Evolutionary conservation across 2,888 invertebrate genomes (phyloP), one percentile per base, ranked within the genome.

Genomic region (Acanthosoma haemorrhoidale): DNA sequence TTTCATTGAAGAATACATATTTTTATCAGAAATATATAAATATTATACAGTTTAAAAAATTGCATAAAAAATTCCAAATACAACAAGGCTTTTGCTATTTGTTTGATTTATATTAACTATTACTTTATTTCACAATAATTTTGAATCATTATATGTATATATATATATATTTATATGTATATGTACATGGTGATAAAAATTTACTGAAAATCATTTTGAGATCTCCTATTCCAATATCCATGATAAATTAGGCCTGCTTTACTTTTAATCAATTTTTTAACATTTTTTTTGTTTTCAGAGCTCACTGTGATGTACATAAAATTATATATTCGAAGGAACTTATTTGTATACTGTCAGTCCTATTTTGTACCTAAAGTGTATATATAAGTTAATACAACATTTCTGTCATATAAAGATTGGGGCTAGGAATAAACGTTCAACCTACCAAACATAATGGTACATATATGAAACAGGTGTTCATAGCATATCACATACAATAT

Each of bases 301-400:
- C 71, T 69, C 64, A 64, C 64, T 64, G 60, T 69, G 69, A 61
- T 59, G 38, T 69, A 60, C 69, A 59, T 61, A 69, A 51, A 70
- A 70, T 70, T 70, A 59, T 68, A 21, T 57, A 29, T 43, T 51
- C 43, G 31, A 73, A 73, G 73, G 73, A 73, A 73, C 73, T 73
- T 73, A 73, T 71, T 70, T 70, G 67, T 71, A 71, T 69, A 71
- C 66, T 60, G 67, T 73, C 73, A 73, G 73, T 73, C 71, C 73
- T 73, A 73, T 70, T 72, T 72, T 72, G 70, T 72, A 70, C 70
- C 72, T 72, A 72, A 72, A 59, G 63, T 61, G 63, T 51, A 69
- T 51, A 57, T 63, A 38, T 69, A 43, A 66, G 11, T 66, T 70
- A 66, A 58, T 25, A 66, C 29, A 57, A 70, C 36, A 59, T 67